Evolutionary conservation across 2,113 vertebrate genomes (phyloP).

Genomic region (Anoplopoma fimbria): DNA sequence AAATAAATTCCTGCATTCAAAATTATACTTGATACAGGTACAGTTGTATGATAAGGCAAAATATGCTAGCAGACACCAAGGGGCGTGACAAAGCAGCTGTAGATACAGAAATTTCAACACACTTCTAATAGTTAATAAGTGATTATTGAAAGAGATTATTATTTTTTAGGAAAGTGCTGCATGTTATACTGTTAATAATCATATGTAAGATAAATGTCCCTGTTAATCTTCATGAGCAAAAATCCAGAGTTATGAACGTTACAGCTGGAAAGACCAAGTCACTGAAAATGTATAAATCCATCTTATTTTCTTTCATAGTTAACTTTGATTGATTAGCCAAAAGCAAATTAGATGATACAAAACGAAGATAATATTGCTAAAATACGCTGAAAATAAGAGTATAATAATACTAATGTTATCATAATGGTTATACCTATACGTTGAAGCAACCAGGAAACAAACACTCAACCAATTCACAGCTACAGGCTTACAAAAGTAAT

Average conservation of each 20-base stretch:
- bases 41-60: neutral
- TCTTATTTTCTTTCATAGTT: neutral
- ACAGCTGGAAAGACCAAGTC: neutral
- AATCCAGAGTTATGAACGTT: neutral
- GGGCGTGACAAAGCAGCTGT: neutral
- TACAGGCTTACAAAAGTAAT: neutral
- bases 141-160: neutral
- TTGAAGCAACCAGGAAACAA: neutral
- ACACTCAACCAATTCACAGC: neutral
- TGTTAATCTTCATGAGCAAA: neutral
- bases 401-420: neutral
- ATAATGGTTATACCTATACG: neutral
- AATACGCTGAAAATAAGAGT: neutral
- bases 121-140: neutral
- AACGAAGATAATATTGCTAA: neutral
- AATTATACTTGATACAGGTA: neutral
- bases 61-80: neutral
- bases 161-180: neutral
- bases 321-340: neutral
- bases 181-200: neutral
- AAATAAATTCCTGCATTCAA: neutral
- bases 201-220: neutral
- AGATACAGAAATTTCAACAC: neutral
- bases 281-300: neutral
- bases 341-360: neutral